Conservation (phyloP, 1,140 invertebrate species). For the Paralvinella palmiformis region DNA sequence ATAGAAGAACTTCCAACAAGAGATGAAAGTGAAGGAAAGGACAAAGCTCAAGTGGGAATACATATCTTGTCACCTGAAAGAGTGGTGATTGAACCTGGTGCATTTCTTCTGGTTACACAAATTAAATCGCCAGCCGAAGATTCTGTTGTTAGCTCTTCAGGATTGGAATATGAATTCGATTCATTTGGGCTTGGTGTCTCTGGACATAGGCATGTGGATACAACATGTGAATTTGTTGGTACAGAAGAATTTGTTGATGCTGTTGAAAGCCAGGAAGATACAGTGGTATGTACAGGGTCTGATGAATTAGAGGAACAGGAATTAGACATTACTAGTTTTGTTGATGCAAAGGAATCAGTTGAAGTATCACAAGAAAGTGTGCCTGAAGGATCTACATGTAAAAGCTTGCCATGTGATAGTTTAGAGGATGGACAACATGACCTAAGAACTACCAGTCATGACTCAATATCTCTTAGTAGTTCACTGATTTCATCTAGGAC, state of each 20-base stretch:
- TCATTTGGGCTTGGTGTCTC: too few species aligned
- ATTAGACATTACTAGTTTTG: background rate
- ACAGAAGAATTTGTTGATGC: background rate
- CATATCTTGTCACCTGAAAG: too few species aligned
- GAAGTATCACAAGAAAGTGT: background rate
- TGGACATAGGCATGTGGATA: too few species aligned
- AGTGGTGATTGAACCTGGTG: too few species aligned
- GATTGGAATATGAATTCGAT: too few species aligned
- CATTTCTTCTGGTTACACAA: too few species aligned
- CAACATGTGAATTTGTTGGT: too few species aligned
- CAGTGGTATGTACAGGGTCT: background rate
- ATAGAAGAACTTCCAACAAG: too few species aligned
- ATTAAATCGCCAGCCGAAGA: too few species aligned
- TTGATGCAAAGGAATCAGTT: background rate
- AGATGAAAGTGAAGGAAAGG: too few species aligned
- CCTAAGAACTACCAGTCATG: background rate
- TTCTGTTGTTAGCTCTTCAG: too few species aligned
- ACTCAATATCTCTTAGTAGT: background rate
- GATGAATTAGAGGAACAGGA: background rate
- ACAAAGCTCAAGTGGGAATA: too few species aligned
- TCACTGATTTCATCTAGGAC: background rate
- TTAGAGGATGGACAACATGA: background rate
- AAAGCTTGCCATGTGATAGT: background rate
- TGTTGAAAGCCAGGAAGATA: background rate
- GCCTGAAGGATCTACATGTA: background rate